Evolutionary conservation across 2,797 vertebrate genomes (phyloP), one percentile per base, ranked within the genome.

Genomic region (Nannoperca obscura): DNA sequence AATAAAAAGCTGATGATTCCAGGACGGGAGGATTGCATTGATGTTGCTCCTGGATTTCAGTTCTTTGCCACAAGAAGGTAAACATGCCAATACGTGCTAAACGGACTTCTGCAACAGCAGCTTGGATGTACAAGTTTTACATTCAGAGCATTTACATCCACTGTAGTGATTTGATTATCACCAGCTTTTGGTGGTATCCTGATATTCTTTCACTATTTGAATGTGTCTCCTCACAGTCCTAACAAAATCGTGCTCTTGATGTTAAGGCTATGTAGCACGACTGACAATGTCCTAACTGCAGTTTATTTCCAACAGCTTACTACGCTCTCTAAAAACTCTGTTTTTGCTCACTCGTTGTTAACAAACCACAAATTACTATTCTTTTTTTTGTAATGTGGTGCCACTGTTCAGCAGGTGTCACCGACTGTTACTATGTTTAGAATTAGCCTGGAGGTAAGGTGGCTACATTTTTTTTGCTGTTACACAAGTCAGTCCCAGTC

Each of bases 31-130:
- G 97, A 99, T 65, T 97, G 95, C 81, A 94, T 99, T 22, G 96
- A 98, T 87, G 96, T 97, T 27, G 95, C 96, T 0, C 94, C 97
- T 6, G 97, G 97, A 54, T 99, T 99, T 92, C 98, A 99, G 44
- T 97, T 99, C 85, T 99, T 99, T 94, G 98, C 97, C 40, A 99
- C 98, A 10, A 96, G 98, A 89, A 96, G 98, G 98, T 99, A 91
- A 78, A 84, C 74, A 17, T 1, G 12, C 54, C 7, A 57, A 59
- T 1, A 19, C 10, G 9, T 32, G 30, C 7, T 47, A 36, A 19
- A 61, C 46, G 2, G 49, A 22, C 2, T 36, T 71, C 19, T 74
- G n/a, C 5, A 60, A 19, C 54, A 63, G 55, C 40, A 62, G 13
- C 9, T 53, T 20, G 6, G 12, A 2, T 17, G n/a, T 14, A 30